Evolutionary conservation across 2,888 invertebrate species (phyloP), one percentile per base, ranked within the genome.

Genomic region (Actias luna): DNA sequence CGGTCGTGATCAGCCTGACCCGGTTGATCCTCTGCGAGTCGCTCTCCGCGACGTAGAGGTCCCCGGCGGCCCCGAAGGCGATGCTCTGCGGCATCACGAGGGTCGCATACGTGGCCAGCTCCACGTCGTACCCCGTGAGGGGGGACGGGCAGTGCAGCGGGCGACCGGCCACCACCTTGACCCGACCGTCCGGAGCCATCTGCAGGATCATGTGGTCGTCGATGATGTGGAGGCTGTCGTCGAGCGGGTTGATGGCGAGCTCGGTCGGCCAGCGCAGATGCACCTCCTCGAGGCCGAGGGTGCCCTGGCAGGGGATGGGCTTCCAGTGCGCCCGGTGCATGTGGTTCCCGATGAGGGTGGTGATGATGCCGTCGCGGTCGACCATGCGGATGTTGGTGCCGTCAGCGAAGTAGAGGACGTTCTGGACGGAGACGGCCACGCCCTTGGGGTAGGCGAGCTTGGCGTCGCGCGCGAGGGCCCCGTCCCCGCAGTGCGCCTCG

Each of bases 181-280:
- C 97, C 63, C 98, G 93, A 16, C 98, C 97, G 84, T 98, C 98
- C 0, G 96, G 95, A 1, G 98, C 98, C 89, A 99, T 93, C 80
- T 98, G 97, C 16, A 99, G 93, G 60, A 98, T 97, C 96, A 98
- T 98, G 80, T 98, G 98, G 79, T 98, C 98, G 78, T 99, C 99
- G 60, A 99, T 97, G 71, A 99, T 98, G 83, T 99, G 98, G 33
- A 99, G 91, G 0, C 98, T 97, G 83, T 98, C 98, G 82, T 99
- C 99, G 62, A 99, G 89, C 0, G 99, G 99, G 85, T 98, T 98
- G 36, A 99, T 97, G 0, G 98, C 96, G 18, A 99, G 90, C 81
- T 98, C 98, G 0, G 99, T 99, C 0, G 99, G 99, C 99, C 99
- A 99, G 62, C 98, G 94, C 61, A 99, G 91, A 79, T 98, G 98